Percentiles rank a stretch among this genome's conserved stretches.
Evolutionary conservation across 1,140 invertebrate species (phyloP).

Genomic region (Helicoverpa zea): DNA sequence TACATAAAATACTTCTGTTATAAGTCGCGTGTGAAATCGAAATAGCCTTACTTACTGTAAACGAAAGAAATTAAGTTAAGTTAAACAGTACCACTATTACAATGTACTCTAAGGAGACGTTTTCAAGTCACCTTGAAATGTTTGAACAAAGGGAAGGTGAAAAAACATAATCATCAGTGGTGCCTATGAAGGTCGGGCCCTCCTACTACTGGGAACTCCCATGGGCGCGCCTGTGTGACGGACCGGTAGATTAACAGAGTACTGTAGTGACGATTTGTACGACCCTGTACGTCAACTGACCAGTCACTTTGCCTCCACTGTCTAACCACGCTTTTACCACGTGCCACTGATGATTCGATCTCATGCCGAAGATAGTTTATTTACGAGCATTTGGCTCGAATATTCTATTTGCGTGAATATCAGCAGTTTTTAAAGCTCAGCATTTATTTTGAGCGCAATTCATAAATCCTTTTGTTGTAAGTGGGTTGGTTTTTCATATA

Average conservation of each 20-base stretch:
- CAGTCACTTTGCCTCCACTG: slow-evolving; percentile 11
- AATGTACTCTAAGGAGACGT: neutral
- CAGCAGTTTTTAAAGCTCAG: slow-evolving; percentile 31
- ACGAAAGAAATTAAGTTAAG: neutral
- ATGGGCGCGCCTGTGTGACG: slow-evolving; percentile 42
- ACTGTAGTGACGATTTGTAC: neutral
- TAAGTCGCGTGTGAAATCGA: neutral
- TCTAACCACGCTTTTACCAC: neutral
- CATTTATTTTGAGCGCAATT: slow-evolving; percentile 36
- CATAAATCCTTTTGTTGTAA: slow-evolving; percentile 3
- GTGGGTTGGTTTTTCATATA: neutral
- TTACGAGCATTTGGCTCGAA: slow-evolving; percentile 35
- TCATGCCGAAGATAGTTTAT: slow-evolving; percentile 23
- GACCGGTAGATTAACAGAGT: slow-evolving; percentile 13
- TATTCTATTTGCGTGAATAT: slow-evolving; percentile 12
- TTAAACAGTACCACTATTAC: neutral
- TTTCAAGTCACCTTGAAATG: slow-evolving; percentile 26
- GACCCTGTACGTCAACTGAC: neutral
- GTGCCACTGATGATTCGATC: slow-evolving; percentile 18
- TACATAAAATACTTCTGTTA: neutral
- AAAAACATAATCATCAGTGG: slow-evolving; percentile 44
- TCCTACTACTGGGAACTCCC: slow-evolving; percentile 43
- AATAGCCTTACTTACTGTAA: neutral
- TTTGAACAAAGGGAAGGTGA: slow-evolving; percentile 27
- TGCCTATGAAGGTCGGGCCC: slow-evolving; percentile 49